Percentiles rank a stretch among this genome's conserved stretches.
These are phyloP conservation scores for Remorina albescens DNA, from an alignment of 2,797 vertebrate species.

Conservation along the genomic window DNA sequence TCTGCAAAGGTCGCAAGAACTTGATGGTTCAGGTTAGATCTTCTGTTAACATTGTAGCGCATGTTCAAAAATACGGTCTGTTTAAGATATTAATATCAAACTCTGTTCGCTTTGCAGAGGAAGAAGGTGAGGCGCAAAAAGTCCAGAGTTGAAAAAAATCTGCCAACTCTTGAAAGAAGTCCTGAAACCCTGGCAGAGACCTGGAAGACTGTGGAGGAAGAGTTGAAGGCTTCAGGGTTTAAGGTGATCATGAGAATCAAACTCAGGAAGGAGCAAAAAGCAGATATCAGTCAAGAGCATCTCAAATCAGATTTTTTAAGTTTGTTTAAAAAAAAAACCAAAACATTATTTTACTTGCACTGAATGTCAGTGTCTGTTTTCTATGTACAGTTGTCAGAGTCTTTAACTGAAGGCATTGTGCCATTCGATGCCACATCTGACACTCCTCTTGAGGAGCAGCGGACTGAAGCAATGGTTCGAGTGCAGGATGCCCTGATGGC, in stretches of 20 bases:
- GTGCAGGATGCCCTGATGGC: slow-evolving; percentile 89
- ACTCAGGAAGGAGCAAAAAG: slow-evolving; percentile 7
- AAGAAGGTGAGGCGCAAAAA: slow-evolving; percentile 87
- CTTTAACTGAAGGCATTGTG: slow-evolving; percentile 77
- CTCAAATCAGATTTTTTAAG: neutral
- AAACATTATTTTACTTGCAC: neutral
- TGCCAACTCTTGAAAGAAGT: slow-evolving; percentile 39
- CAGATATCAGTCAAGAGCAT: neutral
- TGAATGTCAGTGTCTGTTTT: slow-evolving; percentile 8
- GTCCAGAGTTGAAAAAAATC: slow-evolving; percentile 28
- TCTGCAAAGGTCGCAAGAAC: slow-evolving; percentile 89
- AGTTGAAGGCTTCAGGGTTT: slow-evolving; percentile 81
- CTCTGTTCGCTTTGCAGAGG: slow-evolving; percentile 79
- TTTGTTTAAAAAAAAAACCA: no score
- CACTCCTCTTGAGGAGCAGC: slow-evolving; percentile 92
- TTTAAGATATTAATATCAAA: neutral
- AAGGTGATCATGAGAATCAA: slow-evolving; percentile 69
- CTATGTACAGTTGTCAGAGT: slow-evolving; percentile 76
- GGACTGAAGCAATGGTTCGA: slow-evolving; percentile 87
- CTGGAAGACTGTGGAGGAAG: slow-evolving; percentile 87
- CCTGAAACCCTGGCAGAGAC: slow-evolving; percentile 82
- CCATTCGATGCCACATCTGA: slow-evolving; percentile 95
- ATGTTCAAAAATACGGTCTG: fast-evolving
- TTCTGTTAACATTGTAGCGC: neutral
- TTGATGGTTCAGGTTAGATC: slow-evolving; percentile 91